Base-by-base conservation (phyloP, 1,140 invertebrate species). In the Drosophila pandora region DNA sequence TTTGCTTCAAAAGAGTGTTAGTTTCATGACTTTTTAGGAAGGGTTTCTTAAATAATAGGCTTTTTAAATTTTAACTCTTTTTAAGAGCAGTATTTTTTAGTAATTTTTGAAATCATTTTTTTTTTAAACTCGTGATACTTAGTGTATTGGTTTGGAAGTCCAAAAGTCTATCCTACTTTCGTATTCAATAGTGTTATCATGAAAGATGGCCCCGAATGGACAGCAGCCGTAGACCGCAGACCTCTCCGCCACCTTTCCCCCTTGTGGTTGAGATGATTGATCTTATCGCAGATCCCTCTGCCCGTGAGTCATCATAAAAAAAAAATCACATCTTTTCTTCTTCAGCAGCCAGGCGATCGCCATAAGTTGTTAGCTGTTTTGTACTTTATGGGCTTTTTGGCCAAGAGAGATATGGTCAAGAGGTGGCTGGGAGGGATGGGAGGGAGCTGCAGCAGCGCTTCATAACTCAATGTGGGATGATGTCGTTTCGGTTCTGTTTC, bases 151-250 rank as follows among this genome's bases (percentile, higher is more conserved):
- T 57, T 56, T 5, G 23, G 63, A 56, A 49, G 23, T 39, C 70
- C 80, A 56, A 62, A 85, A 89, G 79, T 1, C 75, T 87, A 89
- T 76, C 84, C 84, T 87, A 87, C 82, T 87, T 87, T 82, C 78
- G 82, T 87, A 87, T 87, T 87, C 83, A 71, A 88, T 70, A 88
- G 76, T 88, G 82, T 87, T 87, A 85, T 85, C 83, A 85, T 64
- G 73, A 80, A 55, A 67, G 79, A 74, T 74, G 71, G 69, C 32
- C 50, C 37, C 34, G 37, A 64, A 55, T 45, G 69, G 58, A 12
- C 60, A 50, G 59, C 53, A 50, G 69, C 25, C 34, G 45, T 37
- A 60, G 62, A 76, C 73, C 73, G 72, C 73, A 76, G 67, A 67
- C 43, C 21, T 6, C 62, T 63, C 22, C 21, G 23, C 12, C 60